phyloP scores from a whole-genome alignment of 2,888 invertebrate species.

The Epinotia demarniana region DNA sequence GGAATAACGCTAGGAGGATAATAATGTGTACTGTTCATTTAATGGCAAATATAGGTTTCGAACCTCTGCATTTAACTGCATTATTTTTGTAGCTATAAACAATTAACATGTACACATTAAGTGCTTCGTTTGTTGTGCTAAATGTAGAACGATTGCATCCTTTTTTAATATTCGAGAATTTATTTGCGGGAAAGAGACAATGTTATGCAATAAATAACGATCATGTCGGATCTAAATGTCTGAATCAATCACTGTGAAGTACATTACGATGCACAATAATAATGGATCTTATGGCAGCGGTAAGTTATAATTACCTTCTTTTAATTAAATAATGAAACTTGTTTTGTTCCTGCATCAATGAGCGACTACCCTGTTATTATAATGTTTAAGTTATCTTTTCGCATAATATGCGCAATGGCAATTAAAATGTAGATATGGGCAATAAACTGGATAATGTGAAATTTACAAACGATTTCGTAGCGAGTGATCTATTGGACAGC shows the following conservation, averaged over 20 bases:
- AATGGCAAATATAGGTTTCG: slow-evolving; percentile 14
- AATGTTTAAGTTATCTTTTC: slow-evolving; percentile 65
- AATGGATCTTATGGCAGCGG: slow-evolving; percentile 77
- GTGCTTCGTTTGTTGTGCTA: slow-evolving; percentile 16
- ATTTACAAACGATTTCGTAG: slow-evolving; percentile 76
- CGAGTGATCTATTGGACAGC: slow-evolving; percentile 81
- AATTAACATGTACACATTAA: slow-evolving; percentile 29
- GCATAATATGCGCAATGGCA: slow-evolving; percentile 69
- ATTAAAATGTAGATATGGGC: slow-evolving; percentile 76
- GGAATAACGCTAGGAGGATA: too few relatives aligned
- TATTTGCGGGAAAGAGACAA: slow-evolving; percentile 33
- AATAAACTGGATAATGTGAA: slow-evolving; percentile 76
- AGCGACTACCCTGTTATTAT: slow-evolving; percentile 46
- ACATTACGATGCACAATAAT: slow-evolving; percentile 69
- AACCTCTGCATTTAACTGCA: slow-evolving; percentile 24
- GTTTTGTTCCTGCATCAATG: slow-evolving; percentile 23
- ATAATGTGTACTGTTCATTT: not conserved
- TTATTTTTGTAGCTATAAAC: slow-evolving; percentile 36
- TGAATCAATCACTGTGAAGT: slow-evolving; percentile 30
- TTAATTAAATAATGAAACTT: slow-evolving; percentile 50
- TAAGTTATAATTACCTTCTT: slow-evolving; percentile 64
- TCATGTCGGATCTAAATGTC: slow-evolving; percentile 4
- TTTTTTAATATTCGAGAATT: slow-evolving; percentile 24
- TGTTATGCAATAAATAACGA: slow-evolving; percentile 26
- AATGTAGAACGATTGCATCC: slow-evolving; percentile 29